These are phyloP conservation scores for Cyprinodon tularosa DNA, from an alignment of 2,113 vertebrate species.

Conservation along the genomic window DNA sequence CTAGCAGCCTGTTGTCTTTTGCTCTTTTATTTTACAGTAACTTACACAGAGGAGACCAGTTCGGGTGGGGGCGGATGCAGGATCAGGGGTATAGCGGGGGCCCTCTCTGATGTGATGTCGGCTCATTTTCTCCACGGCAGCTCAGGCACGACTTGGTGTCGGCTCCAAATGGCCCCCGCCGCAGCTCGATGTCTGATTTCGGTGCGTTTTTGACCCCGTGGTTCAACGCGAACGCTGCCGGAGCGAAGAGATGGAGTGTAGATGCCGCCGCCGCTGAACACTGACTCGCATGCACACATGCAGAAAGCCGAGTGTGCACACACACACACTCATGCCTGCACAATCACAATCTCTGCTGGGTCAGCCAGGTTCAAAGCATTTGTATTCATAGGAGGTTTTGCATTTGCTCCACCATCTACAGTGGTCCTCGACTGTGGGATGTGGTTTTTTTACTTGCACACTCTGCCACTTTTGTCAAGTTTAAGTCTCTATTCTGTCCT, in stretches of 20 bases:
- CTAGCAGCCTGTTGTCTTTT: slow-evolving; percentile 42
- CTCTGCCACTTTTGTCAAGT: slow-evolving; percentile 17
- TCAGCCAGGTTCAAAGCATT: slow-evolving; percentile 76
- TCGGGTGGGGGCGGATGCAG: slow-evolving; percentile 3
- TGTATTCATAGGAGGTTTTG: slow-evolving; percentile 79
- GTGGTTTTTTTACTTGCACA: slow-evolving; percentile 65
- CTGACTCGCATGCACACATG: slow-evolving; percentile 66
- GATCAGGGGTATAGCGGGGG: slow-evolving; percentile 54
- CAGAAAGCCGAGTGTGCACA: slow-evolving; percentile 34
- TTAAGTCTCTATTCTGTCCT: no score
- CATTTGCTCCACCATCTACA: slow-evolving; percentile 78
- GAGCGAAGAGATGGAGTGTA: slow-evolving; percentile 70
- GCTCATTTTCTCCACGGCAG: slow-evolving; percentile 72
- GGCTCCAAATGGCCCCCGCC: slow-evolving; percentile 75
- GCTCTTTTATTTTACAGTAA: slow-evolving; percentile 40
- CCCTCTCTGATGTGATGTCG: slow-evolving; percentile 64
- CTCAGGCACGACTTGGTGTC: slow-evolving; percentile 68
- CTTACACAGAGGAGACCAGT: slow-evolving; percentile 39
- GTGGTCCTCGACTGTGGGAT: slow-evolving; percentile 72
- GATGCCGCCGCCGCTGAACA: slow-evolving; percentile 64
- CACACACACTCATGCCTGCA: slow-evolving; percentile 37
- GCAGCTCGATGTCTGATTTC: slow-evolving; percentile 73
- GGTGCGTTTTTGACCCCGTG: slow-evolving; percentile 75
- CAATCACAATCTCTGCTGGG: slow-evolving; percentile 71
- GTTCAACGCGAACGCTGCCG: slow-evolving; percentile 61